Percentiles rank a stretch among this genome's conserved stretches.
These are phyloP conservation scores for Mesaphorura yosii DNA, from an alignment of 1,140 invertebrate species.

Conservation along the genomic window DNA sequence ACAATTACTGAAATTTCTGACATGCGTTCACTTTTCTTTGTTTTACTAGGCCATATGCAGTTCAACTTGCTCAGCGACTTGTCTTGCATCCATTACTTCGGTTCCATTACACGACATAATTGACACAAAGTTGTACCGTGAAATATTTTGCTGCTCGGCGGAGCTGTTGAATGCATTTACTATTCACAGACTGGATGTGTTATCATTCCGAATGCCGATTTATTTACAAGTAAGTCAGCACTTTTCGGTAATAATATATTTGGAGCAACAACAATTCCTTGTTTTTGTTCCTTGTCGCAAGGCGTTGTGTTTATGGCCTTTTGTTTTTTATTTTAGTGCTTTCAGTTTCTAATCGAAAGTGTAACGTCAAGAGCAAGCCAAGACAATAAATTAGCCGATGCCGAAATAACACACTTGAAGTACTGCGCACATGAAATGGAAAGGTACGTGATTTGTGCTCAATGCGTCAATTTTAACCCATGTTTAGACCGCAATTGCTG, in stretches of 20 bases:
- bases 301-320: background rate
- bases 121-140: slow-evolving; percentile 11
- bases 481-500: too few species aligned
- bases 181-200: slow-evolving; percentile 25
- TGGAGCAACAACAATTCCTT: background rate
- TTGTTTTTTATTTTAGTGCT: slow-evolving; percentile 21
- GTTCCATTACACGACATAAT: slow-evolving; percentile 16
- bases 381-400: slow-evolving; percentile 22
- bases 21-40: background rate
- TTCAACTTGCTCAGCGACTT: slow-evolving; percentile 7
- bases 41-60: slow-evolving; percentile 19
- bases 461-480: too few species aligned
- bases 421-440: slow-evolving; percentile 27
- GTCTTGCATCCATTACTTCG: slow-evolving; percentile 18
- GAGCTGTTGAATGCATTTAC: slow-evolving; percentile 27
- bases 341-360: slow-evolving; percentile 21
- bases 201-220: slow-evolving; percentile 27
- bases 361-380: slow-evolving; percentile 19
- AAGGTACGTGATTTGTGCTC: slow-evolving; percentile 19
- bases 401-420: slow-evolving; percentile 25
- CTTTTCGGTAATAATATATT: background rate
- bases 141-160: slow-evolving; percentile 16
- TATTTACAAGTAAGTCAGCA: slow-evolving; percentile 21
- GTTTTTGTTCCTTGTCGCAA: background rate
- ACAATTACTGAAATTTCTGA: too few species aligned